Percentiles rank a stretch among this genome's conserved stretches.
These are phyloP conservation scores for Arnoldichthys spilopterus DNA, from an alignment of 2,797 vertebrate genomes.

Conservation along the genomic window DNA sequence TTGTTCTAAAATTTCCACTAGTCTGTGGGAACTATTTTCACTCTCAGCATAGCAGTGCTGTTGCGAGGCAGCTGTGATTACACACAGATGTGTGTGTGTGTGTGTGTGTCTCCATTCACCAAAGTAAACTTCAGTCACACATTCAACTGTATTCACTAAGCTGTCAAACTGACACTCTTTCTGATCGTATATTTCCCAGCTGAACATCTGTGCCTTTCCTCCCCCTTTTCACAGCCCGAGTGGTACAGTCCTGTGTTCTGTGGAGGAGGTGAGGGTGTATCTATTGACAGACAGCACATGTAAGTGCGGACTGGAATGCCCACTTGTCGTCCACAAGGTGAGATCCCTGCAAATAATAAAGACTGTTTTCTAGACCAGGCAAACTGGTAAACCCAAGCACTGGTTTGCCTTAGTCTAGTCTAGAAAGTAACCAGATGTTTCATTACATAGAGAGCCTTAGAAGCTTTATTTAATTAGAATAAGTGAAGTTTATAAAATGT, in stretches of 20 bases:
- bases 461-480: no score
- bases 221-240: conserved; percentile 83
- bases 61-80: conserved; percentile 37
- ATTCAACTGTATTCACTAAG: conserved; percentile 9
- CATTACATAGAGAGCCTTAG: no score
- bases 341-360: background rate
- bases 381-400: background rate
- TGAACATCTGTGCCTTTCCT: conserved; percentile 18
- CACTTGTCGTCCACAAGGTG: conserved; percentile 97
- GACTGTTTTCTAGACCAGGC: background rate
- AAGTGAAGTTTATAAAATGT: no score
- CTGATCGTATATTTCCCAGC: background rate
- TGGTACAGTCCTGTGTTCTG: conserved; percentile 91
- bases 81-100: conserved; percentile 22
- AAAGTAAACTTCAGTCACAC: conserved; percentile 23
- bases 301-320: conserved; percentile 99
- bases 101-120: no score
- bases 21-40: background rate
- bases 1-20: background rate
- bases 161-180: conserved; percentile 24
- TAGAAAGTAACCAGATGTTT: no score
- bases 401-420: background rate
- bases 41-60: background rate
- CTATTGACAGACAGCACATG: conserved; percentile 97
- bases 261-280: conserved; percentile 97